A percentile compares a stretch with the other conserved stretches of the same genome.
Conservation (phyloP, 1,140 invertebrate species). For the Eubasilissa regina region DNA sequence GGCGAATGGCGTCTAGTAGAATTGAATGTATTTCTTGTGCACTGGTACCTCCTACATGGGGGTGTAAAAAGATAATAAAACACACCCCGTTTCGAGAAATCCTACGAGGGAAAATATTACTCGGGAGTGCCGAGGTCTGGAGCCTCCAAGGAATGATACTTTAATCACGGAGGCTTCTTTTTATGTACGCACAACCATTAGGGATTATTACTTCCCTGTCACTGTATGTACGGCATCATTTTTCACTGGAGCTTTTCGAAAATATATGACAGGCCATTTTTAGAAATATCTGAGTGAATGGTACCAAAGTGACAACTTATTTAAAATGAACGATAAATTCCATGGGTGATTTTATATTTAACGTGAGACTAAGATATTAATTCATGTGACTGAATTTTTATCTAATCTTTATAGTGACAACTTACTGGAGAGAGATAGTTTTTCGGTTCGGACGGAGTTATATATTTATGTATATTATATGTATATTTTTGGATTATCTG, state of each 20-base stretch:
- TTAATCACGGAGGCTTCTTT: not conserved
- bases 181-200: slow-evolving; percentile 3
- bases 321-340: not conserved
- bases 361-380: not conserved
- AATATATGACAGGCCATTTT: not conserved
- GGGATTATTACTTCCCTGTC: not conserved
- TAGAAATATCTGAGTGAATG: not conserved
- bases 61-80: too few relatives aligned
- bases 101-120: not conserved
- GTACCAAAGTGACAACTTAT: not conserved
- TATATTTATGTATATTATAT: too few relatives aligned
- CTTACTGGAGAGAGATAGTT: too few relatives aligned
- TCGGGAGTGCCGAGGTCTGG: not conserved
- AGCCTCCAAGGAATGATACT: not conserved
- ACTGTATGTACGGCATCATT: not conserved
- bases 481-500: too few relatives aligned
- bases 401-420: too few relatives aligned
- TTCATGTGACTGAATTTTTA: too few relatives aligned
- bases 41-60: too few relatives aligned
- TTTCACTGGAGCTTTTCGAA: not conserved
- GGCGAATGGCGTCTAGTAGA: too few relatives aligned
- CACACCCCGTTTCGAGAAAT: not conserved
- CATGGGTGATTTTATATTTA: not conserved
- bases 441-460: too few relatives aligned
- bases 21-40: too few relatives aligned